phyloP scores from a whole-genome alignment of 2,888 invertebrate genomes.

The Abrostola triplasia region DNA sequence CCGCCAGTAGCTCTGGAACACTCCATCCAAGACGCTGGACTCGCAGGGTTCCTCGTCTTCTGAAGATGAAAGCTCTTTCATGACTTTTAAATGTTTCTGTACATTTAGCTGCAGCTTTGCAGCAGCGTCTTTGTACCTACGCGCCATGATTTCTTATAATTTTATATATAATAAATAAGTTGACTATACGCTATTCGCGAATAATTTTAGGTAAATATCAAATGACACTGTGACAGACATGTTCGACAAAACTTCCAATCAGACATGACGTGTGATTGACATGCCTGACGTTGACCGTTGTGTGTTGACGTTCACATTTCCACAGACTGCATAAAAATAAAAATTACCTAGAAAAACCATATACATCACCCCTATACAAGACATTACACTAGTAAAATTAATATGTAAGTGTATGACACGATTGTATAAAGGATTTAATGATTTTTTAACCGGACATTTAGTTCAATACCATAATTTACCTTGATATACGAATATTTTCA shows the following conservation, averaged over 20 bases:
- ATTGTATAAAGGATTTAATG: too few relatives aligned
- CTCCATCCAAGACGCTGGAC: slow-evolving; percentile 75
- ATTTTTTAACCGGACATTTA: too few relatives aligned
- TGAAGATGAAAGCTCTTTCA: slow-evolving; percentile 82
- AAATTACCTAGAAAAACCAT: too few relatives aligned
- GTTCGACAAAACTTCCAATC: neutral
- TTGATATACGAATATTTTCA: neutral
- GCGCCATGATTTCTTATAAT: slow-evolving; percentile 70
- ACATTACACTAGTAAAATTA: too few relatives aligned
- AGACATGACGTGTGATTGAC: neutral
- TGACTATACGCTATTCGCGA: slow-evolving; percentile 3
- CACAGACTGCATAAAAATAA: too few relatives aligned
- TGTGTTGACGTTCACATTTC: slow-evolving; percentile 8
- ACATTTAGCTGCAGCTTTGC: slow-evolving; percentile 83
- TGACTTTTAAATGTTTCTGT: slow-evolving; percentile 80
- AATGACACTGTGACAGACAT: slow-evolving; percentile 14
- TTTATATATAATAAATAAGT: neutral
- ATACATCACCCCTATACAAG: too few relatives aligned
- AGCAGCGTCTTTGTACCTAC: slow-evolving; percentile 81
- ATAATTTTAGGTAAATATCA: slow-evolving; percentile 5
- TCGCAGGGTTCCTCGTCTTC: slow-evolving; percentile 84
- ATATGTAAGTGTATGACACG: too few relatives aligned
- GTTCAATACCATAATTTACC: too few relatives aligned
- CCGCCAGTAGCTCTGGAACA: slow-evolving; percentile 78
- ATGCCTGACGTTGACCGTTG: slow-evolving; percentile 16